Evolutionary conservation across 2,113 vertebrate species (phyloP).

Genomic region (Actinemys pallida): DNA sequence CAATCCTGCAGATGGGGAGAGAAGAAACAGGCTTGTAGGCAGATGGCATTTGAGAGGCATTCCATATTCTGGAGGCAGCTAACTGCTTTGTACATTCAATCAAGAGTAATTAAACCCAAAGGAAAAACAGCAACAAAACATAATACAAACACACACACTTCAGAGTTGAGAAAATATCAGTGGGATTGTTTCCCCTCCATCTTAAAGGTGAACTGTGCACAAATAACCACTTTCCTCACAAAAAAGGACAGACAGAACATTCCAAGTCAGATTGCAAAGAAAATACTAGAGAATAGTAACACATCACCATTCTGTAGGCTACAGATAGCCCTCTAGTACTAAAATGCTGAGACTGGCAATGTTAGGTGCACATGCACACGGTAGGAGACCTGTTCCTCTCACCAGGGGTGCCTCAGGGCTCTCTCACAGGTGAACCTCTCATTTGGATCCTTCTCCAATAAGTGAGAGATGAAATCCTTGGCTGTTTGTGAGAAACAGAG

Average conservation of each 20-base stretch:
- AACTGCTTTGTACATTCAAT: constrained; percentile 67
- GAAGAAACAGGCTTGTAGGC: constrained; percentile 44
- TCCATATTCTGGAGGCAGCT: constrained; percentile 50
- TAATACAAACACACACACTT: constrained; percentile 63
- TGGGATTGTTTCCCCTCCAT: constrained; percentile 49
- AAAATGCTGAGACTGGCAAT: rapidly evolving
- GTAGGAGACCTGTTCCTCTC: not conserved
- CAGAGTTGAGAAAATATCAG: constrained; percentile 30
- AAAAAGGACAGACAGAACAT: not conserved
- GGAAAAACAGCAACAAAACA: constrained; percentile 69
- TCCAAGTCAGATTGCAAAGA: not conserved
- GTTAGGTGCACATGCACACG: not conserved
- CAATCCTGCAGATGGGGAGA: constrained; percentile 86
- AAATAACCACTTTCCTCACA: constrained; percentile 19
- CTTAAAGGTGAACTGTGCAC: constrained; percentile 32
- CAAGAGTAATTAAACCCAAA: constrained; percentile 77
- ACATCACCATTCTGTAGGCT: not conserved
- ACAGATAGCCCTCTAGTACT: rapidly evolving
- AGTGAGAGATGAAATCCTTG: constrained; percentile 91
- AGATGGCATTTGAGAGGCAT: constrained; percentile 74
- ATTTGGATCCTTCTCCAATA: constrained; percentile 90
- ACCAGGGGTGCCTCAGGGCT: constrained; percentile 92
- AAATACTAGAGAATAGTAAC: not conserved
- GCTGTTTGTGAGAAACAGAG: constrained; percentile 78
- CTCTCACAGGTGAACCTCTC: constrained; percentile 89